Base-by-base conservation (phyloP, 2,797 vertebrate genomes). In the Poeciliopsis presidionis region DNA sequence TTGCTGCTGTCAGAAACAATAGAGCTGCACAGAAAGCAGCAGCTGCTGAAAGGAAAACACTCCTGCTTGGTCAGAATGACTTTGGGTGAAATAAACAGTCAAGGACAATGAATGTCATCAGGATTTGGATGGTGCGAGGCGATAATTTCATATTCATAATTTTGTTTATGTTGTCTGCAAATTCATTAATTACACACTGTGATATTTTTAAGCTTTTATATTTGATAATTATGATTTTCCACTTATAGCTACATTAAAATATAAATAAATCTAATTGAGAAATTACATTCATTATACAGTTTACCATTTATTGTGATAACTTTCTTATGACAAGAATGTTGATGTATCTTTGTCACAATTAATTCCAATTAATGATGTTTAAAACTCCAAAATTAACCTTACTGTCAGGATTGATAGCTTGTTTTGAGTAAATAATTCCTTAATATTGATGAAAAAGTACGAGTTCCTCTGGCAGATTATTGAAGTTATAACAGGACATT, bases 1-100 rank as follows among this genome's bases (percentile, higher is more conserved):
- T 92, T 92, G 85, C 88, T 6, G 5, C 87, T 86, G 91, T 90
- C 92, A 91, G 80, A 90, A 90, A 87, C 84, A 46, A 80, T 81
- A 74, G 78, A 90, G 86, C 84, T 83, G 87, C 81, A 69, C 85
- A 86, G 78, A 80, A 84, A 85, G 89, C 46, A 73, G 86, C 91
- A 82, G 87, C 89, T 90, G 88, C 86, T 88, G 77, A 65, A n/a
- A 45, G 79, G 73, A 72, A 72, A 74, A 75, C 77, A 86, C 80
- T 77, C n/a, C 81, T 73, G 83, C 77, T 57, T 22, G 1, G 78
- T 69, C 16, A 49, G 45, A 75, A n/a, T 57, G 81, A 46, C 59
- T 72, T 84, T 41, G 63, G 79, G 46, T n/a, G 86, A 55, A 83
- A 75, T 39, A 81, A 86, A 75, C 46, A 14, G 67, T 85, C 82